Base-by-base conservation (phyloP, 2,113 vertebrate species). In the Bufo gargarizans region DNA sequence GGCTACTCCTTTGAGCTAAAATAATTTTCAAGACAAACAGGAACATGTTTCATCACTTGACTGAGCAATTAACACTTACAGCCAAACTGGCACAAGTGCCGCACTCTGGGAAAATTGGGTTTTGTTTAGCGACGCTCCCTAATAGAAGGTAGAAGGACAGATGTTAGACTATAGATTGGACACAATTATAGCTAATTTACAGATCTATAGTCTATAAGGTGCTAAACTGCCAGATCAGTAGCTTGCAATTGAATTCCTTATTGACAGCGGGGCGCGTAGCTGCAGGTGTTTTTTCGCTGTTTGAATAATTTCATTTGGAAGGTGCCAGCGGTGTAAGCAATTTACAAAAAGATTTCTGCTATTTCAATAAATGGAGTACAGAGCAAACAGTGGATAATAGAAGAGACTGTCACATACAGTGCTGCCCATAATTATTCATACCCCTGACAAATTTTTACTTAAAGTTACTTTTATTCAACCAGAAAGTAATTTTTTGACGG, bases 291-390 rank as follows among this genome's bases (percentile, higher is more conserved):
- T 58, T 63, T 19, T 58, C 56, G 56, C 59, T 47, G 7, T 13
- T 59, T 65, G 59, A 82, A 82, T 82, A 82, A 82, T 82, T 82
- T 82, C 80, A 82, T 82, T 82, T 65, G 80, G 80, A 82, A 65
- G 45, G 43, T 49, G 80, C 80, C 59, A 16, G 59, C 58, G 17
- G 80, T 20, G 80, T 49, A 82, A 82, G 80, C 80, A 63, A 65
- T 63, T 81, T 81, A 81, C 79, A 81, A 45, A 58, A 22, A 81
- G 58, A 81, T 82, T n/a, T 65, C 43, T 82, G 58, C 58, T 49
- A 65, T 65, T 82, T 61, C 79, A 20, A 63, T 49, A 82, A 82
- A 63, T 63, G 58, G 79, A 9, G 56, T 82, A 82, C 59, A 65
- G 80, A 19, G 50, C 56, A 19, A 76, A 61, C 45, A 65, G 59